Evolutionary conservation across 2,888 invertebrate genomes (phyloP).

Genomic region (Alviniconcha strummeri): DNA sequence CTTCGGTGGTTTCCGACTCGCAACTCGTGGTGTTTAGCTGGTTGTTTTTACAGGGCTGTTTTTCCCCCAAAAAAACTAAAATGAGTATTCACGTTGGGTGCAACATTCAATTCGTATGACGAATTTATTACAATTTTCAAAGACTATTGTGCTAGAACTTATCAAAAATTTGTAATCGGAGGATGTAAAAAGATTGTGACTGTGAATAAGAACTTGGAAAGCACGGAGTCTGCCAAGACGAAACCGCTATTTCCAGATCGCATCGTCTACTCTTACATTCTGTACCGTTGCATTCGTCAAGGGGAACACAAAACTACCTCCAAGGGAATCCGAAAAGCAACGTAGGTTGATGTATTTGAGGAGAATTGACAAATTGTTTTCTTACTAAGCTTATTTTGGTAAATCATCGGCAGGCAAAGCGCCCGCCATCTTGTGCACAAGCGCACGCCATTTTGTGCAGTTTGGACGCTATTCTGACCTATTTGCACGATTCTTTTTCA

Average conservation of each 20-base stretch:
- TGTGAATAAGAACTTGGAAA: constrained; percentile 3
- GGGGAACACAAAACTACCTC: constrained; percentile 27
- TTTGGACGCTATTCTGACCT: background rate
- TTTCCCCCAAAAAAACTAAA: no score
- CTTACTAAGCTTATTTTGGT: background rate
- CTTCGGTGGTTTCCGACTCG: background rate
- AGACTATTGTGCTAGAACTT: constrained; percentile 25
- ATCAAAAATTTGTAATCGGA: constrained; percentile 27
- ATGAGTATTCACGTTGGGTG: background rate
- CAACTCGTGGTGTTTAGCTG: no score
- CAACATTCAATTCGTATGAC: constrained; percentile 26
- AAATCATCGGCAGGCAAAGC: background rate
- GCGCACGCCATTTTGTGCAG: constrained; percentile 4
- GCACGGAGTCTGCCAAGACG: background rate
- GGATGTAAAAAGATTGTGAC: constrained; percentile 18
- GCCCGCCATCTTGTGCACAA: constrained; percentile 3
- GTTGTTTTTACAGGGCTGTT: background rate
- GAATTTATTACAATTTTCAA: constrained; percentile 22
- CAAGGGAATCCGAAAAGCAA: constrained; percentile 25
- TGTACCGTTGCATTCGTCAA: constrained; percentile 33
- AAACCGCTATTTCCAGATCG: constrained; percentile 23
- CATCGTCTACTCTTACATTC: constrained; percentile 15
- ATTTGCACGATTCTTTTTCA: background rate
- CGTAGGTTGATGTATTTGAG: constrained; percentile 5
- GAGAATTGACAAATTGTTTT: no score